Percentiles rank a stretch among this genome's conserved stretches.
Conservation (phyloP, 2,797 vertebrate genomes). For the Merluccius polli region DNA sequence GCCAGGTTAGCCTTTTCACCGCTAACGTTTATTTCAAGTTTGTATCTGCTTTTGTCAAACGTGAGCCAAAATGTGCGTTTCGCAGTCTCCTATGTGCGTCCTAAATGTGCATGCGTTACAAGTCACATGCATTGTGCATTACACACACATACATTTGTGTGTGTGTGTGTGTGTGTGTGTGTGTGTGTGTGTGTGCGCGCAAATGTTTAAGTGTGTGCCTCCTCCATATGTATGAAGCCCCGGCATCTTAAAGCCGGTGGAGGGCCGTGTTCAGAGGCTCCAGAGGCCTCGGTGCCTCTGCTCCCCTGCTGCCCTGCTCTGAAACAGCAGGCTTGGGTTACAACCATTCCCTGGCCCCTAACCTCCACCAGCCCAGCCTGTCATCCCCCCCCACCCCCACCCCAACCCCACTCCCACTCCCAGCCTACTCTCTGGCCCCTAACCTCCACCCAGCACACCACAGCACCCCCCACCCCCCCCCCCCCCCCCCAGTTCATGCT, state of each 20-base stretch:
- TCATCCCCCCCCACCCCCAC: conserved; percentile 15
- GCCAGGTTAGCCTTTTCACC: neutral
- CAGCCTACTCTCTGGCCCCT: conserved; percentile 43
- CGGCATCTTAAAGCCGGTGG: conserved; percentile 50
- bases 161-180: conserved; percentile 6
- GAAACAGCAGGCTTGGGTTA: conserved; percentile 86
- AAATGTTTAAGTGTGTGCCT: neutral
- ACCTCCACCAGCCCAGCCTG: conserved; percentile 20
- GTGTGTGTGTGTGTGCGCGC: conserved; percentile 13
- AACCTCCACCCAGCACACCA: conserved; percentile 7
- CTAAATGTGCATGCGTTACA: no score
- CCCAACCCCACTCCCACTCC: conserved; percentile 27
- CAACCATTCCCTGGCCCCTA: conserved; percentile 55
- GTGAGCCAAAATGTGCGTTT: neutral
- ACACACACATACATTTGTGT: conserved; percentile 4
- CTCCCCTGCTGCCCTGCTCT: conserved; percentile 79
- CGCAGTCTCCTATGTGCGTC: no score
- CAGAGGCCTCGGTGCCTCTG: conserved; percentile 71
- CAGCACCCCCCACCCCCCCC: no score
- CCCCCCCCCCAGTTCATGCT: conserved; percentile 1
- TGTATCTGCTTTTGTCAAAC: neutral
- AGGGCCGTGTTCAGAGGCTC: conserved; percentile 66
- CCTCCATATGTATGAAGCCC: conserved; percentile 31
- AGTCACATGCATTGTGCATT: no score
- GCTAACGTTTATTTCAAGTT: neutral